Conservation (phyloP, 2,888 invertebrate genomes). For the Teleogryllus oceanicus region DNA sequence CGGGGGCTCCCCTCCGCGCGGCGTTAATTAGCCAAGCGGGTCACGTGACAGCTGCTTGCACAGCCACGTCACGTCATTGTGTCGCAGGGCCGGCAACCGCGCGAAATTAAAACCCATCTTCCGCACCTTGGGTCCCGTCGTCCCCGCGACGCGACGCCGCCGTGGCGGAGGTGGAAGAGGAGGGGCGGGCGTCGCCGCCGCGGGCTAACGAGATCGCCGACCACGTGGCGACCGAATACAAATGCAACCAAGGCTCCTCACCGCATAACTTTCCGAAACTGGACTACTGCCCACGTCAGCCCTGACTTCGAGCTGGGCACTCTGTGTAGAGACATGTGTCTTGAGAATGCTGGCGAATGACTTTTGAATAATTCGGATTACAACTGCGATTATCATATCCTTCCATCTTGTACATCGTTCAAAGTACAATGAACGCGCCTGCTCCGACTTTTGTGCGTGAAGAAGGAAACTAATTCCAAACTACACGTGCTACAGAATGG, state of each 20-base stretch:
- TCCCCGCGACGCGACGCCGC: not conserved
- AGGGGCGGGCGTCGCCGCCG: not conserved
- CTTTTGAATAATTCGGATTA: too few species aligned
- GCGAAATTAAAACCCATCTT: constrained; percentile 18
- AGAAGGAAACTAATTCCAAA: too few species aligned
- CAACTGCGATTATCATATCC: too few species aligned
- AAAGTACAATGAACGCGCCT: too few species aligned
- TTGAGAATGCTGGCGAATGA: too few species aligned
- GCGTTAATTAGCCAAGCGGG: constrained; percentile 10
- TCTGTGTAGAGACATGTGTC: too few species aligned
- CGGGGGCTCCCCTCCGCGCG: not conserved
- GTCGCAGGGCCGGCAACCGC: constrained; percentile 11
- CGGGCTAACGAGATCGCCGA: not conserved
- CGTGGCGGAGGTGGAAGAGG: not conserved
- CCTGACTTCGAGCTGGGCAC: too few species aligned
- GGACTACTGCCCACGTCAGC: too few species aligned
- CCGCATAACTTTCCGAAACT: too few species aligned
- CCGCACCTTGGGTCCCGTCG: not conserved
- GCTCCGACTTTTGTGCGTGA: too few species aligned
- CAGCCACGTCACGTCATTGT: not conserved
- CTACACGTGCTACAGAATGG: too few species aligned
- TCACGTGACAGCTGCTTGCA: constrained; percentile 18
- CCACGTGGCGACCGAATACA: constrained; percentile 7
- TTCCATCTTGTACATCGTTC: too few species aligned
- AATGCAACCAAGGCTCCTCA: not conserved